These are phyloP conservation scores for Patiria miniata DNA, from an alignment of 35 echinoderm and acorn worm species.

Conservation along the genomic window DNA sequence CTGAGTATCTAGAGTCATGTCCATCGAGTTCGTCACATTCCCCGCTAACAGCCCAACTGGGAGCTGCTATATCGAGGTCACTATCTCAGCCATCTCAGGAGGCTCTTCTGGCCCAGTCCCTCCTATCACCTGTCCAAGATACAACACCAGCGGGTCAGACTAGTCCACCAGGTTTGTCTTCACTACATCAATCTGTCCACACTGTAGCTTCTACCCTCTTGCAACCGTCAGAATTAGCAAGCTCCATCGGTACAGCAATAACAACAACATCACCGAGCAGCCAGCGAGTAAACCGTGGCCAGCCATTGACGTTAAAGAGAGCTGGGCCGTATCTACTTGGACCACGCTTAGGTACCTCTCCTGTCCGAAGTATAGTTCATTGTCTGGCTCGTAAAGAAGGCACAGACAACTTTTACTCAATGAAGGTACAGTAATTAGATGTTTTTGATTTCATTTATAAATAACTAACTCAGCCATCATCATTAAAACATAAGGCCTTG, in stretches of 20 bases:
- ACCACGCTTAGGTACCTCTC: slow-evolving; percentile 87
- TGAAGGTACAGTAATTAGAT: slow-evolving; percentile 68
- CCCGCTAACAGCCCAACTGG: slow-evolving; percentile 4
- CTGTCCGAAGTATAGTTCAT: slow-evolving; percentile 95
- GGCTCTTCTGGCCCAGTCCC: background rate
- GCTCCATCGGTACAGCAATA: slow-evolving; percentile 8
- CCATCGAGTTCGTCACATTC: slow-evolving; percentile 23
- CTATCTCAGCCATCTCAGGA: slow-evolving; percentile 20
- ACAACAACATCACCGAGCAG: slow-evolving; percentile 30
- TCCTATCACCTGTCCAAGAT: background rate
- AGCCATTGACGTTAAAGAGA: slow-evolving; percentile 51
- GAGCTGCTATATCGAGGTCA: slow-evolving; percentile 16
- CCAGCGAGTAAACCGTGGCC: background rate
- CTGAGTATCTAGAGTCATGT: background rate
- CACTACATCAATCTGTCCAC: background rate
- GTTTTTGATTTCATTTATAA: background rate
- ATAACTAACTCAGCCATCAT: background rate
- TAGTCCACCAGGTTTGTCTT: slow-evolving; percentile 15
- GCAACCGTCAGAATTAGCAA: slow-evolving; percentile 18
- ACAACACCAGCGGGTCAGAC: slow-evolving; percentile 4
- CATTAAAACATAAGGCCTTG: background rate
- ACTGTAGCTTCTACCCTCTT: background rate
- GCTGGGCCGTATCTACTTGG: slow-evolving; percentile 90
- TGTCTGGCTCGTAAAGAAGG: slow-evolving; percentile 91
- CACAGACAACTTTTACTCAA: slow-evolving; percentile 86